These are phyloP conservation scores for Polydrusus tereticollis DNA, from an alignment of 2,888 invertebrate species.

Conservation along the genomic window DNA sequence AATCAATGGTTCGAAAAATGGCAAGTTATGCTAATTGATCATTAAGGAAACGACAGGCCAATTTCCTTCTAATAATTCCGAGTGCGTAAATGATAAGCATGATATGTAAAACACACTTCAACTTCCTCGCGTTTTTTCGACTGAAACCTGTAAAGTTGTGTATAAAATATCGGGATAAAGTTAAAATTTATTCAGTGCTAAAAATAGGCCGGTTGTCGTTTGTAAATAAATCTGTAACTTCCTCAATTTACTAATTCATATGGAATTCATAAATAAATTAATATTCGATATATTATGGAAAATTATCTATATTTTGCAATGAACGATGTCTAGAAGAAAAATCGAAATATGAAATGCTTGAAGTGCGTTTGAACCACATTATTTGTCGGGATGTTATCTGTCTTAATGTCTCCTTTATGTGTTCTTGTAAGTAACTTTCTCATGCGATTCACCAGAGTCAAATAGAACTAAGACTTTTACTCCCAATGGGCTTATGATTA, in stretches of 20 bases:
- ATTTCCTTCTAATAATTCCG: conserved; percentile 38
- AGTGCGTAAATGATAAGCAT: conserved; percentile 35
- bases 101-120: conserved; percentile 35
- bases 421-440: too few species aligned
- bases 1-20: conserved; percentile 34
- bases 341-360: too few species aligned
- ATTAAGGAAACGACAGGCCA: conserved; percentile 40
- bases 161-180: conserved; percentile 23
- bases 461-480: too few species aligned
- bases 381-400: not conserved
- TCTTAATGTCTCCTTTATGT: not conserved
- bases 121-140: conserved; percentile 20
- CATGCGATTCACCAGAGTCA: too few species aligned
- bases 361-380: not conserved
- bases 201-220: conserved; percentile 35
- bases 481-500: too few species aligned
- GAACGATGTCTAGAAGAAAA: conserved; percentile 6
- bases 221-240: conserved; percentile 35
- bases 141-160: conserved; percentile 12
- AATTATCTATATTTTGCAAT: conserved; percentile 9
- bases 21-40: conserved; percentile 37
- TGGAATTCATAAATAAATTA: conserved; percentile 18
- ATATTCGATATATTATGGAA: conserved; percentile 17
- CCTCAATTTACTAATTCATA: conserved; percentile 25
- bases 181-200: conserved; percentile 33